These are phyloP conservation scores for Limanda limanda DNA, from an alignment of 2,113 vertebrate species.

Conservation along the genomic window DNA sequence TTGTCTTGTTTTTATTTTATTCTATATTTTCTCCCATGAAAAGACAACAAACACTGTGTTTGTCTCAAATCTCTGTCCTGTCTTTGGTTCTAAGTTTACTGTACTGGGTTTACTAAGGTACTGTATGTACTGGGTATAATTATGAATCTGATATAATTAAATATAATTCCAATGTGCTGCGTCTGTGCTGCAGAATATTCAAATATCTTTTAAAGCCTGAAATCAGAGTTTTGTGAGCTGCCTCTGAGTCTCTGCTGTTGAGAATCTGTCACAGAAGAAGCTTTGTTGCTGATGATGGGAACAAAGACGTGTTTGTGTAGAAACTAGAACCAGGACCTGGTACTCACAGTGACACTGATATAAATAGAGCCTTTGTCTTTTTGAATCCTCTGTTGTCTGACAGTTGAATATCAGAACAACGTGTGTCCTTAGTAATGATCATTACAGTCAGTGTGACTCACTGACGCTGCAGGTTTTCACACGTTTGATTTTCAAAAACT, in stretches of 20 bases:
- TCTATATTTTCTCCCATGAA: no score
- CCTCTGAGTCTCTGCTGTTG: slow-evolving; percentile 34
- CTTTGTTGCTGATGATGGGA: slow-evolving; percentile 31
- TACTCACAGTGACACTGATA: slow-evolving; percentile 48
- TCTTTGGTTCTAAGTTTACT: no score
- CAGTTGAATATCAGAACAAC: neutral
- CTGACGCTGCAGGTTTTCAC: no score
- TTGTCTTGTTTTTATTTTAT: no score
- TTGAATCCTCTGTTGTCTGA: neutral
- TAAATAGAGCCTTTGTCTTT: slow-evolving; percentile 57
- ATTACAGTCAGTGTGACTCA: neutral
- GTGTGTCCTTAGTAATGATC: neutral
- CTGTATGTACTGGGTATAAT: no score
- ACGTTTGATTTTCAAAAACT: no score
- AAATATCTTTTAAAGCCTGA: neutral
- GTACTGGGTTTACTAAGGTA: no score
- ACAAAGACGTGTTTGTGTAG: slow-evolving; percentile 49
- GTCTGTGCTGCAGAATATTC: no score
- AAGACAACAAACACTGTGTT: no score
- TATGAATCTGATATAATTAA: no score
- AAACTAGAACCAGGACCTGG: slow-evolving; percentile 36
- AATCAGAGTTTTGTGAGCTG: slow-evolving; percentile 50
- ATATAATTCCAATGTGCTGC: no score
- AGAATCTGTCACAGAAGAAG: neutral
- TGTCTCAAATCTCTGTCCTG: no score